Evolutionary conservation across 2,888 invertebrate species (phyloP).

Genomic region (Rhyacophila evoluta): DNA sequence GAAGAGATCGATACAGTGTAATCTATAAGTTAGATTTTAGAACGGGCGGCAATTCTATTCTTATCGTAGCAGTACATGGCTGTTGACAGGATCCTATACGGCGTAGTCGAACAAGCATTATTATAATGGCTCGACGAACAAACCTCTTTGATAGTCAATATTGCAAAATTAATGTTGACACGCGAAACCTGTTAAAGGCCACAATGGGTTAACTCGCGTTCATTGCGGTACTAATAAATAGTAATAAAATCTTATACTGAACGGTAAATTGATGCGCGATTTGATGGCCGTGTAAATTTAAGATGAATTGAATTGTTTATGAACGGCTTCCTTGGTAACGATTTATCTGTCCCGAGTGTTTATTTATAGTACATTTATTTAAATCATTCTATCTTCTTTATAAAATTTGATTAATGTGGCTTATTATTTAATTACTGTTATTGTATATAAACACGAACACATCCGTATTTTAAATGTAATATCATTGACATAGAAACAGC

Average conservation of each 20-base stretch:
- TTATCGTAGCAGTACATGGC: neutral
- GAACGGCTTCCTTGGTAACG: neutral
- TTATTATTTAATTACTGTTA: too few species aligned
- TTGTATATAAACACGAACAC: too few species aligned
- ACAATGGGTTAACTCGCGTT: neutral
- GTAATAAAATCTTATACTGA: neutral
- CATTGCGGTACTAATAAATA: neutral
- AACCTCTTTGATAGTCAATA: slow-evolving; percentile 5
- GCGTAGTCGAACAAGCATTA: neutral
- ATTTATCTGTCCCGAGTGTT: too few species aligned
- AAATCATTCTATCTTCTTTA: too few species aligned
- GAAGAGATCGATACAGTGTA: too few species aligned
- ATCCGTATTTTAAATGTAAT: too few species aligned
- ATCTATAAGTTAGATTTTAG: too few species aligned
- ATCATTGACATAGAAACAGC: too few species aligned
- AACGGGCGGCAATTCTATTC: neutral
- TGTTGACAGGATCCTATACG: neutral
- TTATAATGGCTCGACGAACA: neutral
- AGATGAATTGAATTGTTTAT: neutral
- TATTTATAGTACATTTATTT: too few species aligned
- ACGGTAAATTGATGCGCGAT: neutral
- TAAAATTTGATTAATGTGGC: too few species aligned
- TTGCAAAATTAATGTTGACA: neutral
- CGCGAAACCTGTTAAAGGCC: neutral
- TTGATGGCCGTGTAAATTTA: neutral